These are phyloP conservation scores for Neoarius graeffei DNA, from an alignment of 2,113 vertebrate species.

Conservation along the genomic window DNA sequence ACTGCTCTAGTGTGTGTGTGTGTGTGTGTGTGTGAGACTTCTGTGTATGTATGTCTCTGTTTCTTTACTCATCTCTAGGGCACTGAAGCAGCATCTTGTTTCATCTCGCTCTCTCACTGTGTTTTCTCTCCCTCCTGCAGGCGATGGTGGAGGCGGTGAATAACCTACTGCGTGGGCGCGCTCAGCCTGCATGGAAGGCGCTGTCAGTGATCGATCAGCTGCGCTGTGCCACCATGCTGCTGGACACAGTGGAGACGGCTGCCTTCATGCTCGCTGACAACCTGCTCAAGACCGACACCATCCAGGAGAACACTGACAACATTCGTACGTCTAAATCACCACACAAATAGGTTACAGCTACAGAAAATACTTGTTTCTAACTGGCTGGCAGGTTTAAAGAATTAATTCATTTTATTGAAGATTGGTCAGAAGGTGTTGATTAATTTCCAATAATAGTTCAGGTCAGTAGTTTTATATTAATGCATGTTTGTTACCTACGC, in stretches of 20 bases:
- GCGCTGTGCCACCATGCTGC: constrained; percentile 91
- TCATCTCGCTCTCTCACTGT: constrained; percentile 11
- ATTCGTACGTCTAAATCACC: constrained; percentile 83
- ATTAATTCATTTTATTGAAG: background rate
- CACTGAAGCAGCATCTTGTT: background rate
- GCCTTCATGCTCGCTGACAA: constrained; percentile 98
- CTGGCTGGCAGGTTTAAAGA: background rate
- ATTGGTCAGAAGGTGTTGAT: background rate
- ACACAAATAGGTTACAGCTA: background rate
- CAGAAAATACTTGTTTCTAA: background rate
- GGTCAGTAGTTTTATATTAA: background rate
- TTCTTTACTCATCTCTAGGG: constrained; percentile 7
- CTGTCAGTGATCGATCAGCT: constrained; percentile 88
- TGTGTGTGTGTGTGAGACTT: background rate
- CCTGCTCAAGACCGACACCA: constrained; percentile 96
- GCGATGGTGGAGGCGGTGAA: constrained; percentile 99
- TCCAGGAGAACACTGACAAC: constrained; percentile 94
- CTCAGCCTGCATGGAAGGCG: constrained; percentile 89
- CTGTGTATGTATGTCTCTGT: background rate
- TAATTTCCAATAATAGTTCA: background rate
- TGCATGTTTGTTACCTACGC: no score
- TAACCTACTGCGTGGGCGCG: constrained; percentile 92
- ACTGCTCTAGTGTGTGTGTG: background rate
- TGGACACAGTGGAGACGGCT: constrained; percentile 95
- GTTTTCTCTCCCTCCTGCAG: constrained; percentile 67